Base-by-base conservation (phyloP, 92 coral and sea anemone genomes). In the Nematostella vectensis region DNA sequence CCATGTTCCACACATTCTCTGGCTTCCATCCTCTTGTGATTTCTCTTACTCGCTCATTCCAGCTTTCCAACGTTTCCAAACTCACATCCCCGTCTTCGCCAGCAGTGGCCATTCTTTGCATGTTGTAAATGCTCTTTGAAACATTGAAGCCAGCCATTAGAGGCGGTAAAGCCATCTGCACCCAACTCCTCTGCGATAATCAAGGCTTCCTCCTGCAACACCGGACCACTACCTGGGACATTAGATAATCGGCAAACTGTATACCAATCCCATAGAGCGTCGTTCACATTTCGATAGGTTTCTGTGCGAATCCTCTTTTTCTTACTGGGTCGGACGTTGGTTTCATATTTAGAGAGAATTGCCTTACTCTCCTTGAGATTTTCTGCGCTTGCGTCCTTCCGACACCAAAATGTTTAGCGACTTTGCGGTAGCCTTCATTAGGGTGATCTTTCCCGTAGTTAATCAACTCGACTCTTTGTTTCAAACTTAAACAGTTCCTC, bases 1-100 rank as follows among this genome's bases (percentile, higher is more conserved):
- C 77, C 81, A 80, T 80, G 48, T 74, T 74, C 73, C 82, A 80
- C 28, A 67, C 72, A 56, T 74, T 48, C 59, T 66, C 67, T 20
- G 71, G 65, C n/a, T n/a, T n/a, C n/a, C n/a, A n/a, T n/a, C n/a
- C n/a, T n/a, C n/a, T n/a, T n/a, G 59, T 72, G 17, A 78, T 25
- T 47, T 78, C 75, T 47, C 57, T 61, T 40, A 53, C n/a, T n/a
- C n/a, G n/a, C n/a, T n/a, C n/a, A n/a, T n/a, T n/a, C n/a, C n/a
- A n/a, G n/a, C n/a, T n/a, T n/a, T n/a, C n/a, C n/a, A n/a, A n/a
- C n/a, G n/a, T n/a, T n/a, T n/a, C n/a, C n/a, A n/a, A n/a, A n/a
- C 54, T 11, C n/a, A n/a, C n/a, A n/a, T n/a, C n/a, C n/a, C n/a
- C n/a, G n/a, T n/a, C n/a, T n/a, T n/a, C n/a, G 12, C 45, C 74